phyloP scores from a whole-genome alignment of 2,888 invertebrate species.

The Erpobdella octoculata region DNA sequence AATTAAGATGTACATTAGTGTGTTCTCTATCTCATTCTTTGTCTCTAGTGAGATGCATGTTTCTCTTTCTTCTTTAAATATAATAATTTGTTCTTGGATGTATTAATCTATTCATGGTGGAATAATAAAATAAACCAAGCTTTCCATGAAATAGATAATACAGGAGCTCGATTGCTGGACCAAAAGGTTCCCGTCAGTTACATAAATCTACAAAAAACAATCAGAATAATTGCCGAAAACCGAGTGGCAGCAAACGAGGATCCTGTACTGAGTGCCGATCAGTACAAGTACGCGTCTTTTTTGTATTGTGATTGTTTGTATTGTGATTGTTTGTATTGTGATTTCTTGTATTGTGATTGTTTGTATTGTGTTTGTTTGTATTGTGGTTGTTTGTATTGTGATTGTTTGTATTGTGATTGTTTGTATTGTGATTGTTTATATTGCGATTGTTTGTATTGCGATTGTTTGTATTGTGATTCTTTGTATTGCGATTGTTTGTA shows the following conservation, averaged over 20 bases:
- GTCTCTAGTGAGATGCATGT: no score
- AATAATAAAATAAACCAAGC: no score
- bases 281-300: conserved; percentile 47
- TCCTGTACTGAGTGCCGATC: conserved; percentile 51
- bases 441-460: background rate
- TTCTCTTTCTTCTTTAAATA: no score
- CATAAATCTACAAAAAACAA: conserved; percentile 84
- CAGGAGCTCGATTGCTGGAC: conserved; percentile 72
- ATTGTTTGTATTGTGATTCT: background rate
- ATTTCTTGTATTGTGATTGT: background rate
- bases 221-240: conserved; percentile 70
- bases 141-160: conserved; percentile 61
- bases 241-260: conserved; percentile 53
- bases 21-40: no score
- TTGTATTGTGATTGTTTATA: background rate
- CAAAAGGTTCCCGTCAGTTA: conserved; percentile 93
- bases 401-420: background rate
- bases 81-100: no score
- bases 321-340: background rate
- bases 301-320: no score
- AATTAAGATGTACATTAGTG: no score
- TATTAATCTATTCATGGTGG: no score
- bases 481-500: background rate
- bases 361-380: no score
- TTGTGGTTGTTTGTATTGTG: background rate